Percentiles rank a stretch among this genome's conserved stretches.
Evolutionary conservation across 2,113 vertebrate species (phyloP).

Genomic region (Neotoma lepida): DNA sequence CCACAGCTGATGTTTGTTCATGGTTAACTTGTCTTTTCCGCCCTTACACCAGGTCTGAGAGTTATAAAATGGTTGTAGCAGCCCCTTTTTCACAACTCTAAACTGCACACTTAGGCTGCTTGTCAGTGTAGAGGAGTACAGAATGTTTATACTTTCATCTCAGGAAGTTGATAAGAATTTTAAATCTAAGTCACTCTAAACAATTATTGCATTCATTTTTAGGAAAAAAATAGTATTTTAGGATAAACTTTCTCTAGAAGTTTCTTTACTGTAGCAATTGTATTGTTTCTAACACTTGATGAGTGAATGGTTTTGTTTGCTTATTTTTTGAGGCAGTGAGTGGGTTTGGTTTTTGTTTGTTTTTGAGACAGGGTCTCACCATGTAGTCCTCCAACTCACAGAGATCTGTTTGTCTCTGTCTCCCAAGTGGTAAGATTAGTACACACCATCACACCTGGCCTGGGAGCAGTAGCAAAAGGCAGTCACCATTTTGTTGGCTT

Average conservation of each 20-base stretch:
- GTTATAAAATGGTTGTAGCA: conserved; percentile 57
- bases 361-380: neutral
- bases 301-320: neutral
- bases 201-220: neutral
- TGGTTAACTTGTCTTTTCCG: conserved; percentile 57
- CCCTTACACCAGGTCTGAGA: conserved; percentile 56
- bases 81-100: conserved; percentile 59
- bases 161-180: conserved; percentile 38
- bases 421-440: neutral
- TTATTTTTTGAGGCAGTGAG: neutral
- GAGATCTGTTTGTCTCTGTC: neutral
- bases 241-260: neutral
- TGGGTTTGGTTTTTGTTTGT: neutral
- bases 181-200: neutral
- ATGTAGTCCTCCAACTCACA: neutral
- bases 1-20: neutral
- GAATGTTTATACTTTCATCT: conserved; percentile 68
- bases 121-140: neutral
- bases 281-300: conserved; percentile 23
- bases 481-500: neutral
- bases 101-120: neutral
- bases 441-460: neutral
- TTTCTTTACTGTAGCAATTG: neutral
- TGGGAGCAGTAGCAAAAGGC: neutral
- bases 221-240: neutral